These are phyloP conservation scores for Biston betularia DNA, from an alignment of 2,888 invertebrate genomes.

Conservation along the genomic window DNA sequence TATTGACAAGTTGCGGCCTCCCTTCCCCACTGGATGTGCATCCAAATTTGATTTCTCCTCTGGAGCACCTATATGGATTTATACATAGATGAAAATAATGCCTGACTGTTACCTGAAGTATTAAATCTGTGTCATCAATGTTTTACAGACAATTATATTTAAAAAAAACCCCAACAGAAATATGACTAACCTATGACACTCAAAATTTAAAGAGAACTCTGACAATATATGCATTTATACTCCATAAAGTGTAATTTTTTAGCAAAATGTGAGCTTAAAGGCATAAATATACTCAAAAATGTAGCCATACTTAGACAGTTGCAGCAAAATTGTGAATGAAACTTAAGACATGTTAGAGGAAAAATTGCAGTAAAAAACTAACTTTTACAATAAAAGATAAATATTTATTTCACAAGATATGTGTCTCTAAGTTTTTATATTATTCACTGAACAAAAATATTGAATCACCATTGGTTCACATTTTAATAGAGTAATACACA, in stretches of 20 bases:
- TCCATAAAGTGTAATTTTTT: too few species aligned
- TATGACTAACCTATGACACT: too few species aligned
- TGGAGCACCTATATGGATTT: slow-evolving; percentile 68
- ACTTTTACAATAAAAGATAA: background rate
- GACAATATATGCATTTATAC: too few species aligned
- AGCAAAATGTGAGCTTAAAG: too few species aligned
- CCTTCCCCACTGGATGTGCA: slow-evolving; percentile 68
- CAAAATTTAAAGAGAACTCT: too few species aligned
- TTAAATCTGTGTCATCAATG: background rate
- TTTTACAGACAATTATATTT: background rate
- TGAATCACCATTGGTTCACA: background rate
- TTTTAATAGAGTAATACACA: slow-evolving; percentile 1
- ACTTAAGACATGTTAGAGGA: too few species aligned
- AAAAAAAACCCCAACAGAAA: background rate
- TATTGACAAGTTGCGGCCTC: slow-evolving; percentile 78
- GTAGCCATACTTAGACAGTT: too few species aligned
- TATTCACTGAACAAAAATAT: background rate
- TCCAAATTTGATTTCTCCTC: slow-evolving; percentile 68
- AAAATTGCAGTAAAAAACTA: too few species aligned
- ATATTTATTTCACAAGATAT: background rate
- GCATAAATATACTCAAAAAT: too few species aligned
- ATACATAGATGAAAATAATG: slow-evolving; percentile 19
- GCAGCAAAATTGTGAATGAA: too few species aligned
- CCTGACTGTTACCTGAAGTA: background rate
- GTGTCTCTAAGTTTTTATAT: background rate